Percentiles rank a stretch among this genome's conserved stretches.
Conservation (phyloP, 53 echinoderm and acorn worm species). For the Holothuria scabra region DNA sequence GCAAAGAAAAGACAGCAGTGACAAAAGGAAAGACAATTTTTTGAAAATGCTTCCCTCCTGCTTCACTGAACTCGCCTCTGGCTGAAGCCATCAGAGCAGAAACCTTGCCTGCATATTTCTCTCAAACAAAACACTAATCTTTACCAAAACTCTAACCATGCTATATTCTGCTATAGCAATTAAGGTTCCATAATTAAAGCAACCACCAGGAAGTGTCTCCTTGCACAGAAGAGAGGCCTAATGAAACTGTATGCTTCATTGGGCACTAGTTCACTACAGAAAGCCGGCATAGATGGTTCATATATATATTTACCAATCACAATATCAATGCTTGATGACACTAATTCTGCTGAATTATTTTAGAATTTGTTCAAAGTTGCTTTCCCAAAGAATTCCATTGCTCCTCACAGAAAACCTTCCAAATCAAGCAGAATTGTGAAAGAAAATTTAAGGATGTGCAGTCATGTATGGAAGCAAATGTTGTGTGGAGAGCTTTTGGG, state of each 20-base stretch:
- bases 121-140: slow-evolving; percentile 14
- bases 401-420: too few species aligned
- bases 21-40: neutral
- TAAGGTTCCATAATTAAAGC: slow-evolving; percentile 35
- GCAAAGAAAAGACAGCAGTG: neutral
- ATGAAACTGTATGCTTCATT: slow-evolving; percentile 19
- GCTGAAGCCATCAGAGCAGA: slow-evolving; percentile 30
- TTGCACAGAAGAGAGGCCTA: neutral
- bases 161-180: slow-evolving; percentile 39
- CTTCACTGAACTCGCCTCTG: slow-evolving; percentile 35
- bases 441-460: too few species aligned
- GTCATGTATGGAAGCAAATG: too few species aligned
- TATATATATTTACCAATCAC: too few species aligned
- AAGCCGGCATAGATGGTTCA: too few species aligned
- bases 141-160: neutral
- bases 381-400: too few species aligned
- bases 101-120: slow-evolving; percentile 33
- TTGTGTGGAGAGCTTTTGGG: too few species aligned
- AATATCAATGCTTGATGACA: too few species aligned
- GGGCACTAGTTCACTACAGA: slow-evolving; percentile 14
- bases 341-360: too few species aligned
- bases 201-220: slow-evolving; percentile 28
- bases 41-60: slow-evolving; percentile 25
- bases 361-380: too few species aligned
- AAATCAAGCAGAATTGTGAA: too few species aligned